Conservation (phyloP, 30 jellyfish, hydroid and myxozoan species). For the Hydra vulgaris region DNA sequence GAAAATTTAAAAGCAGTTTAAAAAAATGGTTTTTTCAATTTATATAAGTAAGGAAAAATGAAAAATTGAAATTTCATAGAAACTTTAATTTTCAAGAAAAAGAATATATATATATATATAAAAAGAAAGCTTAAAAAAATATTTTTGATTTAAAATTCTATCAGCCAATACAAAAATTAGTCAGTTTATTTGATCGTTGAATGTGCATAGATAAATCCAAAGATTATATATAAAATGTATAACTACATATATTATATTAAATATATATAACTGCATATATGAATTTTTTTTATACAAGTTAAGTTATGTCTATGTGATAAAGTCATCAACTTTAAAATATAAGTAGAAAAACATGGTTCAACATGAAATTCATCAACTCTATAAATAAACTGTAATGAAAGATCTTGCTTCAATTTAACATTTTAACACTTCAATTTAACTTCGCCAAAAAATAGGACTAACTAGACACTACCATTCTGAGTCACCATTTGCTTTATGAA, state of each 20-base stretch:
- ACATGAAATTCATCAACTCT: not conserved
- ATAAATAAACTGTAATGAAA: not conserved
- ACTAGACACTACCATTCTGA: slow-evolving; percentile 72
- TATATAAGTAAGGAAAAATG: not conserved
- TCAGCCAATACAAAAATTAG: not conserved
- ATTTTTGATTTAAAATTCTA: too few species aligned
- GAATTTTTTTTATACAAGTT: not conserved
- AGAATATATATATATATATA: too few species aligned
- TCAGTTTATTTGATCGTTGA: not conserved
- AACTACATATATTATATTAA: too few species aligned
- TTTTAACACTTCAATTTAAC: too few species aligned
- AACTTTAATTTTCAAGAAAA: too few species aligned
- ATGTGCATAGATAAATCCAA: not conserved
- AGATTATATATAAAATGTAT: too few species aligned
- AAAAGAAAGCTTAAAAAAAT: not conserved
- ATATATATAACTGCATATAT: not conserved
- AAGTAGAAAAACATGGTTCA: not conserved
- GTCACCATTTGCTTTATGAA: slow-evolving; percentile 97
- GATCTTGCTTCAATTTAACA: too few species aligned
- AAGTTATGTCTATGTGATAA: not conserved
- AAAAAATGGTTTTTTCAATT: not conserved
- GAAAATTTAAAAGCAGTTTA: not conserved
- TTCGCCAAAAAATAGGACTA: not conserved
- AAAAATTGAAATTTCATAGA: too few species aligned
- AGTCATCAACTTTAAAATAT: too few species aligned